Evolutionary conservation across 2,797 vertebrate species (phyloP), one percentile per base, ranked within the genome.

Genomic region (Myripristis murdjan): DNA sequence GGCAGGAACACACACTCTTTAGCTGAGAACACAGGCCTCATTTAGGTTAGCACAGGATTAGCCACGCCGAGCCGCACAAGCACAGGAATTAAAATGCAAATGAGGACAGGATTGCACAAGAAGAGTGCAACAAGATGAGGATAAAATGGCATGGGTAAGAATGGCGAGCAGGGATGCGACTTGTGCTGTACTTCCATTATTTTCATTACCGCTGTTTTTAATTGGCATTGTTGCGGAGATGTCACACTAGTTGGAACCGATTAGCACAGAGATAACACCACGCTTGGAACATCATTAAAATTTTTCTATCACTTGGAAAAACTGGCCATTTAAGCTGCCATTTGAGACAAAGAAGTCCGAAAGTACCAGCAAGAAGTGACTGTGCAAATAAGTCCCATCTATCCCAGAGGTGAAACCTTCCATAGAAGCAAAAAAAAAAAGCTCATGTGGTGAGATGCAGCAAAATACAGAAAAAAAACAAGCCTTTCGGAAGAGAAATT

Each of bases 21-120:
- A 90, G 82, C 82, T 59, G 82, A 90, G 89, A 92, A 93, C 90
- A 92, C 87, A 89, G 90, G 87, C 81, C 90, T 91, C 93, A 93
- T 93, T 94, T 93, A 90, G 91, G 91, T 89, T 92, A 86, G 82
- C 64, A 57, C 78, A 64, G 91, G 91, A 93, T 93, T 93, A 94
- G 88, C 89, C 76, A 91, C 79, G 83, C 81, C 78, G 76, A 86
- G 79, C 73, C 73, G 88, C 82, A 84, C 86, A 86, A 82, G 80
- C 84, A 72, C 81, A 77, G 82, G 89, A 93, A 93, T 92, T 92
- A 92, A 93, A 93, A 93, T 94, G 92, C 91, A 92, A 94, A 94
- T 94, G 90, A 91, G 90, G 82, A 89, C 85, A 57, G 89, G 87
- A 88, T 91, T 91, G 89, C 85, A 87, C 75, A 76, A 81, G 81